A percentile compares a stretch with the other conserved stretches of the same genome.
phyloP scores from a whole-genome alignment of 1,140 invertebrate genomes.

The Tetramorium simillimum region DNA sequence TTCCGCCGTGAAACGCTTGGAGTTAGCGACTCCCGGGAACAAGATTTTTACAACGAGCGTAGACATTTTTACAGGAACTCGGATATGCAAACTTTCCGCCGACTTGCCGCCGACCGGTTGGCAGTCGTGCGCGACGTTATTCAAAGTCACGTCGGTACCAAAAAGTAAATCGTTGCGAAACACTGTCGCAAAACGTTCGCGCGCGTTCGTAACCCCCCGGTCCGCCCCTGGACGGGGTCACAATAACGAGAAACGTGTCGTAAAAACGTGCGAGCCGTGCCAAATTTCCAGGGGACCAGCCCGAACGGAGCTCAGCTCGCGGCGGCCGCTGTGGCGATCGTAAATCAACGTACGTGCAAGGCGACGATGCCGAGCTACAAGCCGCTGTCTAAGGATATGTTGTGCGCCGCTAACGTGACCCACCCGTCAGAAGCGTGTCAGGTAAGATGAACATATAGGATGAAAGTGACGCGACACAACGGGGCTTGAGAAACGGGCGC shows the following conservation, averaged over 20 bases:
- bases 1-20: not conserved
- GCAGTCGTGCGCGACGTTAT: constrained; percentile 27
- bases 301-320: constrained; percentile 78
- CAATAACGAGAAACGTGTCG: constrained; percentile 58
- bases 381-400: constrained; percentile 63
- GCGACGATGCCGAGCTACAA: constrained; percentile 72
- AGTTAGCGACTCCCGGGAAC: not conserved
- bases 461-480: constrained; percentile 21
- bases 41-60: constrained; percentile 34
- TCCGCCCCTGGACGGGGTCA: not conserved
- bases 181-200: constrained; percentile 28
- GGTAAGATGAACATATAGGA: constrained; percentile 62
- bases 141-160: constrained; percentile 47
- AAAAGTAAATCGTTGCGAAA: constrained; percentile 53
- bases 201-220: not conserved
- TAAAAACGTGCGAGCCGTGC: constrained; percentile 58
- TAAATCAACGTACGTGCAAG: constrained; percentile 80
- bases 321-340: constrained; percentile 79
- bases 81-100: constrained; percentile 43
- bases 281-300: constrained; percentile 71
- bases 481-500: not conserved
- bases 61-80: constrained; percentile 19
- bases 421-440: constrained; percentile 62
- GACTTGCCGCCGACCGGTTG: constrained; percentile 12
- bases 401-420: constrained; percentile 64